These are phyloP conservation scores for Gallinago nigripennis DNA, from an alignment of 2,797 vertebrate species.

Conservation along the genomic window DNA sequence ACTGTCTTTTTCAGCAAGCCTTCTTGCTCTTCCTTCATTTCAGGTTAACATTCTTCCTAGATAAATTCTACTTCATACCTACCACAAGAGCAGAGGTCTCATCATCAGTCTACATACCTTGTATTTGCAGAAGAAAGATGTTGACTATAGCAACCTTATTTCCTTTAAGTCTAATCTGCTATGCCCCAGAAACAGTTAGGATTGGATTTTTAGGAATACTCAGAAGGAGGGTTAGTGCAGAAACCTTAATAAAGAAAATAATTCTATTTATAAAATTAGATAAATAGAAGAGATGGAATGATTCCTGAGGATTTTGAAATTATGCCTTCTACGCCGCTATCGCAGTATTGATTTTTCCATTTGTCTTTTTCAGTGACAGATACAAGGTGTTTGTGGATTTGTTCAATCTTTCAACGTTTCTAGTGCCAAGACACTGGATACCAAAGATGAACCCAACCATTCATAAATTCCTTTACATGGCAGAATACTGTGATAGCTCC, in stretches of 20 bases:
- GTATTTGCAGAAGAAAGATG: not conserved
- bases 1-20: not conserved
- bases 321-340: not conserved
- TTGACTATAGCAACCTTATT: not conserved
- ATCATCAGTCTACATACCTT: not conserved
- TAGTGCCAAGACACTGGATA: slow-evolving; percentile 92
- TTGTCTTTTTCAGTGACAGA: slow-evolving; percentile 86
- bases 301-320: not conserved
- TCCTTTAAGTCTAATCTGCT: not conserved
- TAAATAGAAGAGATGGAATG: not conserved
- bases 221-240: not conserved
- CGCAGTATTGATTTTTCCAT: not conserved
- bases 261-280: not conserved
- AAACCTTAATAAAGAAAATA: not conserved
- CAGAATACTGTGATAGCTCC: slow-evolving; percentile 93
- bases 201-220: not conserved
- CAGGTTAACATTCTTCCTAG: not conserved
- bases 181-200: not conserved
- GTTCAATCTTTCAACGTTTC: slow-evolving; percentile 94
- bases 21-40: not conserved
- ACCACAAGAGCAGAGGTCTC: not conserved
- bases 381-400: slow-evolving; percentile 99
- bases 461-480: slow-evolving; percentile 91
- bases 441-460: slow-evolving; percentile 91
- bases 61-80: not conserved